Base-by-base conservation (phyloP, 1,140 invertebrate genomes). In the Trissolcus basalis region DNA sequence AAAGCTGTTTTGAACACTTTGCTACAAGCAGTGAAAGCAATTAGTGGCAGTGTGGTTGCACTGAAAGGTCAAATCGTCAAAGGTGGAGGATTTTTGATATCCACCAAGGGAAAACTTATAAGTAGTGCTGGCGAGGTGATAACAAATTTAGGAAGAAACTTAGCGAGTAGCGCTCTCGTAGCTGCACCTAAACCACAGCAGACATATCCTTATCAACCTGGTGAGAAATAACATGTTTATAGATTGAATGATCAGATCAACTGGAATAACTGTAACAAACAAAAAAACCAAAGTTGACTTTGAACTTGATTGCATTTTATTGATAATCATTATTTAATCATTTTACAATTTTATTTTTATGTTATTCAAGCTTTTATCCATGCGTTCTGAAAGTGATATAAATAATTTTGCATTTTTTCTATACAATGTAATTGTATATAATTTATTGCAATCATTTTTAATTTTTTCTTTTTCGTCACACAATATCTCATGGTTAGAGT, bases 1-100 rank as follows among this genome's bases (percentile, higher is more conserved):
- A 94, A 94, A 82, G 93, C 93, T 0, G 93, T 96, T 55, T 83
- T 96, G 8, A 92, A 92, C 82, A 94, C 94, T 6, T 86, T 96
- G 4, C 89, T 95, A 76, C 93, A 95, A 90, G 94, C 95, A 8
- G 91, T 95, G 0, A 95, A 96, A 83, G 94, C 95, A 0, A 94
- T 96, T 47, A 93, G 94, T 44, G 95, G 95, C 12, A 94, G 94
- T 19, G 92, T 95, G 1, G 91, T 95, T 2, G 94, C 95, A 5
- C 88, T 96, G 13, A 95, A 95, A 81, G 95, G 95, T 3, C 93
- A 95, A 82, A 83, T 96, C 4, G 93, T 96, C 71, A 96, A 96
- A 86, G 94, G 94, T 13, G 92, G 94, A 54, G 94, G 94, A 13
- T 93, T 93, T 44, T 82, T 95, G 6, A 89, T 95, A 4, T 90